Base-by-base conservation (phyloP, 2,888 invertebrate genomes). In the Melanostoma scalare region DNA sequence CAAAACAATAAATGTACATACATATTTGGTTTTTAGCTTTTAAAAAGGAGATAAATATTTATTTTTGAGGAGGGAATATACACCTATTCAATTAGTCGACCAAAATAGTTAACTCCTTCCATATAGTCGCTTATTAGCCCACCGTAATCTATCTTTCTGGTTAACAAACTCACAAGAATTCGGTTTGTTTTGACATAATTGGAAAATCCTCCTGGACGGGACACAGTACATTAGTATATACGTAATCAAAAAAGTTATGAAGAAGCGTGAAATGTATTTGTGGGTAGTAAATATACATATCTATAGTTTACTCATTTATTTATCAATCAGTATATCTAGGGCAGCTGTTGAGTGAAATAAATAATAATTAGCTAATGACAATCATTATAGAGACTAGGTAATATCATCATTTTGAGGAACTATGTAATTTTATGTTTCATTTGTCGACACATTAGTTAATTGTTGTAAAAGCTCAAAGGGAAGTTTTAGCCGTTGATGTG, bases 11-110 rank as follows among this genome's bases (percentile, higher is more conserved):
- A 60, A 44, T 1, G 63, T 38, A 50, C 44, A 44, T 31, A 60
- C 31, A 63, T 31, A 38, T 40, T 60, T 72, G 42, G 1, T 20
- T 38, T 65, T 52, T 50, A 40, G 20, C 31, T 58, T 50, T 10
- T 40, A 50, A 53, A 42, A 68, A 63, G 38, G 44, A 73, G 44
- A 73, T 61, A 82, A 82, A 82, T 73, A 63, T 73, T 58, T 68
- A 73, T 61, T 55, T 52, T 63, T 38, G 38, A 52, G 53, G 60
- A 82, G 35, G 36, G 56, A 53, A 73, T 56, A 73, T 68, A 20
- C 20, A 20, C 20, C 20, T 20, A 68, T 68, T 68, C 65, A 77
- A 77, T 82, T 77, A 68, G 50, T 40, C n/a, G 50, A 38, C 9
- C 52, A 65, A 65, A 60, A 71, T 67, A 71, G 56, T 30, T 20